phyloP scores from a whole-genome alignment of 2,797 vertebrate genomes.

The Periparus ater region DNA sequence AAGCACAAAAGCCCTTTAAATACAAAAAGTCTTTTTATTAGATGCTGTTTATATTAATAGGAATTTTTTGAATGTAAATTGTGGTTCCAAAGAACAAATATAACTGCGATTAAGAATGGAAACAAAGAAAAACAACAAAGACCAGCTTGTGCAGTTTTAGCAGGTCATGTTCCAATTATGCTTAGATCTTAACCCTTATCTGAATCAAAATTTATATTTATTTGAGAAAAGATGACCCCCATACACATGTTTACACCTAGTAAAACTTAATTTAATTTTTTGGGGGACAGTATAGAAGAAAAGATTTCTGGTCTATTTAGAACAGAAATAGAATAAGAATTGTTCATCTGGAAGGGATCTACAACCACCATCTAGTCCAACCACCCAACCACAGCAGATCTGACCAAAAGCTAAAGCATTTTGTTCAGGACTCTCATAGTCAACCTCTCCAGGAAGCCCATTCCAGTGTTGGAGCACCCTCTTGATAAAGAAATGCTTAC shows the following conservation, averaged over 20 bases:
- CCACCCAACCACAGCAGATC: neutral
- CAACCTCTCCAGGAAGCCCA: neutral
- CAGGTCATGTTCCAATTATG: neutral
- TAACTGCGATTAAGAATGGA: neutral
- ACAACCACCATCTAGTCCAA: neutral
- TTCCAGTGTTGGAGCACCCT: neutral
- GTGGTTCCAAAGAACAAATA: neutral
- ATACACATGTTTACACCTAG: neutral
- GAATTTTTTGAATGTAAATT: neutral
- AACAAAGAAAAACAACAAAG: neutral
- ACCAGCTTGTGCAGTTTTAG: neutral
- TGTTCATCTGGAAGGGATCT: neutral
- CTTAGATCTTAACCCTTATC: neutral
- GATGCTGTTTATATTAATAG: neutral
- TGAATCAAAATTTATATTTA: neutral
- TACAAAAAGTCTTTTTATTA: neutral
- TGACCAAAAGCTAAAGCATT: neutral
- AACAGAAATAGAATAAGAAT: neutral
- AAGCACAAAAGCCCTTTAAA: neutral
- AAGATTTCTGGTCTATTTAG: neutral
- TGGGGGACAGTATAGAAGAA: neutral
- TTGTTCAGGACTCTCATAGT: neutral
- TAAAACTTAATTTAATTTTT: neutral
- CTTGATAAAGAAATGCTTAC: neutral
- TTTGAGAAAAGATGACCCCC: neutral